These are phyloP conservation scores for Rhodophaea formosa DNA, from an alignment of 2,888 invertebrate genomes.

Conservation along the genomic window DNA sequence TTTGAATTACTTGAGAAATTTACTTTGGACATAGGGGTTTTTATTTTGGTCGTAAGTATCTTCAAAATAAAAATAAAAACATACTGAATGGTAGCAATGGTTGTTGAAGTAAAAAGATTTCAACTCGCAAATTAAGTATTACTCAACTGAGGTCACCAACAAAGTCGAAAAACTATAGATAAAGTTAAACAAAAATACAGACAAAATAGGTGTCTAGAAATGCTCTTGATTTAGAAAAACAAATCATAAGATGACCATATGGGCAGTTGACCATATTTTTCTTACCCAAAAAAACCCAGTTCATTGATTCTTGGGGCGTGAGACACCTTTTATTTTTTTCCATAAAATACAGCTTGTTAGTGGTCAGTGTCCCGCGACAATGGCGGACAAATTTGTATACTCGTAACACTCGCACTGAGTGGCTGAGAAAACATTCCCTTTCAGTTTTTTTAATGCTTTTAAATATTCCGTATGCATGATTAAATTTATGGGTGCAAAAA, in stretches of 20 bases:
- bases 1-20: too few species aligned
- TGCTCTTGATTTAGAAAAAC: too few species aligned
- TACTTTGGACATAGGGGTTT: neutral
- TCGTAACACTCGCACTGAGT: slow-evolving; percentile 46
- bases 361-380: slow-evolving; percentile 53
- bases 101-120: too few species aligned
- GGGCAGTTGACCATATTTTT: slow-evolving; percentile 4
- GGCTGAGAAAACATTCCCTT: slow-evolving; percentile 54
- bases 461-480: slow-evolving; percentile 24
- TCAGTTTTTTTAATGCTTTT: slow-evolving; percentile 22
- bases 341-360: slow-evolving; percentile 54
- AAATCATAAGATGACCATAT: too few species aligned
- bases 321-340: slow-evolving; percentile 35
- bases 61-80: too few species aligned
- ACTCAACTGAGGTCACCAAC: too few species aligned
- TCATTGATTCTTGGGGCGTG: slow-evolving; percentile 43
- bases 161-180: too few species aligned
- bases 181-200: too few species aligned
- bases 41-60: neutral
- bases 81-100: too few species aligned
- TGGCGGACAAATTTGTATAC: slow-evolving; percentile 55
- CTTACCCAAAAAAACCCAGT: slow-evolving; percentile 18
- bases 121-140: too few species aligned
- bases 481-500: slow-evolving; percentile 36
- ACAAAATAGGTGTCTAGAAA: too few species aligned